Conservation (phyloP, 2,797 vertebrate species). For the Anas acuta region DNA sequence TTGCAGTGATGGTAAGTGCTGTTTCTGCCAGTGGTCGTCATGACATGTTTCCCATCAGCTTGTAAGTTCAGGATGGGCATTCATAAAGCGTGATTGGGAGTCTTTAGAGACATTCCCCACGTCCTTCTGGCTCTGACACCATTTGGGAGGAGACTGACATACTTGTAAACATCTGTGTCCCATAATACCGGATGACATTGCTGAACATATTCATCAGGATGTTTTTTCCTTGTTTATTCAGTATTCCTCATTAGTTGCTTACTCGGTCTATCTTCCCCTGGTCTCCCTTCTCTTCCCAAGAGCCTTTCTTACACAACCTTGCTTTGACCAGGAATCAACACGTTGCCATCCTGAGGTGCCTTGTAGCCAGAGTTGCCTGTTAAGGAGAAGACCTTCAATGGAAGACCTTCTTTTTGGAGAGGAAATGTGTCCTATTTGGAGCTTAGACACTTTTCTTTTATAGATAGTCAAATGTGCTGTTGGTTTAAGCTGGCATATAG, state of each 20-base stretch:
- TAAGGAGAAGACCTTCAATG: not conserved
- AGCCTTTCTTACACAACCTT: not conserved
- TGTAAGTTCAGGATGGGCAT: not conserved
- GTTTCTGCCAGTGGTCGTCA: constrained; percentile 52
- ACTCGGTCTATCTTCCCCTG: not conserved
- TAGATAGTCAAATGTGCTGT: not conserved
- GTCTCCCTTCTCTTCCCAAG: not conserved
- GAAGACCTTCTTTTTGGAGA: not conserved
- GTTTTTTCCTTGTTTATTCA: not conserved
- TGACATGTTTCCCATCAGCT: constrained; percentile 1
- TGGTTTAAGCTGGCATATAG: not conserved
- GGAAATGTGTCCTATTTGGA: not conserved
- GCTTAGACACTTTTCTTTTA: not conserved
- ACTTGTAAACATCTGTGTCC: not conserved
- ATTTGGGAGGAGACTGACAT: not conserved
- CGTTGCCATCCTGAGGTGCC: not conserved
- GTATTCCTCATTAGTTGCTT: not conserved
- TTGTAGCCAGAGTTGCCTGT: not conserved
- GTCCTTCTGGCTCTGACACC: not conserved
- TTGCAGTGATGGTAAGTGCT: constrained; percentile 29
- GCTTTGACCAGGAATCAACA: not conserved
- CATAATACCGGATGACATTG: not conserved
- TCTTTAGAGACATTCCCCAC: not conserved
- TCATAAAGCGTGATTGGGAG: not conserved
- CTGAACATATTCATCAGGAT: not conserved